Conservation (phyloP, 2,797 vertebrate species). For the Cercopithecus hamlyni region DNA sequence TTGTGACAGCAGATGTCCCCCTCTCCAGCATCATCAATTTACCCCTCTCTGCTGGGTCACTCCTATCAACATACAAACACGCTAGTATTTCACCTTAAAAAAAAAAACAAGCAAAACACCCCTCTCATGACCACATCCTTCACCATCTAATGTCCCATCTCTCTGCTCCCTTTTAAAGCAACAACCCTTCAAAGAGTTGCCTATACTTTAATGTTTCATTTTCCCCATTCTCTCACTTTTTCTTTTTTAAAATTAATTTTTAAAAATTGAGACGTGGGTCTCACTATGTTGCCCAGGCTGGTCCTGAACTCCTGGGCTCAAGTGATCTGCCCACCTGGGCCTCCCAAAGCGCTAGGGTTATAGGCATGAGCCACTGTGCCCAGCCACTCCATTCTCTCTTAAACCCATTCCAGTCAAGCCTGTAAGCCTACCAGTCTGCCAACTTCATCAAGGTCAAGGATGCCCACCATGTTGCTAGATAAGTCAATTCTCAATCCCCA, state of each 20-base stretch:
- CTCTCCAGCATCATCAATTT: neutral
- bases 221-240: neutral
- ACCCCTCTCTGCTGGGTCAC: neutral
- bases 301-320: neutral
- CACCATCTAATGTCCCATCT: neutral
- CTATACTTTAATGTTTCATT: neutral
- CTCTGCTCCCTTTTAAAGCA: conserved; percentile 24
- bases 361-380: neutral
- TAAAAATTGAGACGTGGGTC: neutral
- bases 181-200: neutral
- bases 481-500: neutral
- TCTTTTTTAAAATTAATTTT: neutral
- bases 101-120: neutral
- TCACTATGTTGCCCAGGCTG: neutral
- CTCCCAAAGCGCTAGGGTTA: neutral
- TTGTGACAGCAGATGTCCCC: neutral
- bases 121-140: neutral
- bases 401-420: neutral
- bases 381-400: neutral
- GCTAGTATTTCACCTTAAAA: neutral
- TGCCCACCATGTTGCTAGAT: neutral
- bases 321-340: neutral
- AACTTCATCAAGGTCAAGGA: conserved; percentile 13
- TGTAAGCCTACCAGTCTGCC: neutral
- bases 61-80: neutral